Conservation (phyloP, 92 coral and sea anemone genomes). For the Nematostella vectensis region DNA sequence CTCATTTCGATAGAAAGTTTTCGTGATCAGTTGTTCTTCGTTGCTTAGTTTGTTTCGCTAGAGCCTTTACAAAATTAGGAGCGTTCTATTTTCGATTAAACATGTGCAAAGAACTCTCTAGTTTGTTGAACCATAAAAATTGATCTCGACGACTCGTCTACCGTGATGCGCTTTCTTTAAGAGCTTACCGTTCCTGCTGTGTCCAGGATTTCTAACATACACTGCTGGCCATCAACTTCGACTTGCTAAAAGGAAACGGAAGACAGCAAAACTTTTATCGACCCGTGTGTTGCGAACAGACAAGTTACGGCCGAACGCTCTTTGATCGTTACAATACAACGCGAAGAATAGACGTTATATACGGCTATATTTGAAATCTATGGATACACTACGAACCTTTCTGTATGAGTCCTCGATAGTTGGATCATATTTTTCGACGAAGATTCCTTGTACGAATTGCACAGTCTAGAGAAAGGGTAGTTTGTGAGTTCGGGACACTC, state of each 20-base stretch:
- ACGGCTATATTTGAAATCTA: not conserved
- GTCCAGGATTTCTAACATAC: constrained; percentile 98
- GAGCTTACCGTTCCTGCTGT: constrained; percentile 99
- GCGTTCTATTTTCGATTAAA: too few species aligned
- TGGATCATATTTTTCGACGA: constrained; percentile 97
- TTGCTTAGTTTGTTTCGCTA: too few species aligned
- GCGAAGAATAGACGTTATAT: not conserved
- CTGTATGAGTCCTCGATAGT: constrained; percentile 98
- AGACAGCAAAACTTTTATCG: not conserved
- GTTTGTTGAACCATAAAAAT: too few species aligned
- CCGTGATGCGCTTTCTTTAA: too few species aligned
- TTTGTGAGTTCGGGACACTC: not conserved
- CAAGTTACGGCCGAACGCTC: constrained; percentile 3
- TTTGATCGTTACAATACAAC: not conserved
- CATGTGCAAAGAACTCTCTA: too few species aligned
- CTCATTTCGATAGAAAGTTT: too few species aligned
- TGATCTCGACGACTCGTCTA: too few species aligned
- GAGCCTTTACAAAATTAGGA: too few species aligned
- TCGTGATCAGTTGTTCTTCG: too few species aligned
- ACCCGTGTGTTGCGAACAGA: not conserved
- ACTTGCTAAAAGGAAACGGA: constrained; percentile 75
- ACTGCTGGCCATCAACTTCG: constrained; percentile 95
- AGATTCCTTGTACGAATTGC: constrained; percentile 98
- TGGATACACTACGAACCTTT: constrained; percentile 49
- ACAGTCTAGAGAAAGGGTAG: constrained; percentile 76